phyloP scores from a whole-genome alignment of 2,797 vertebrate species.

The Melanotaenia parkinsoni region DNA sequence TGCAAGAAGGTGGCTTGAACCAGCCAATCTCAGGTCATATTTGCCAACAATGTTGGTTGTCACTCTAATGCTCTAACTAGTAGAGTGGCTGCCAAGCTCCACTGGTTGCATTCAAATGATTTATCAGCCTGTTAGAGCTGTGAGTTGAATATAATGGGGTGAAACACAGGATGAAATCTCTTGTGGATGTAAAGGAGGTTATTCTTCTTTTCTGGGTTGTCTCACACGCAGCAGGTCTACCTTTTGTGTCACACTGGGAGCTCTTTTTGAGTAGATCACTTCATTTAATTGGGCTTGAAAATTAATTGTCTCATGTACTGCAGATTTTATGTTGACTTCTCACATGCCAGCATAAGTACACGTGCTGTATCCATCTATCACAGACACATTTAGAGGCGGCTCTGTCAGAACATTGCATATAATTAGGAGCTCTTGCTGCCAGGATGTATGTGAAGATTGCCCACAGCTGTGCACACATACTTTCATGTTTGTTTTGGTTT shows the following conservation, averaged over 20 bases:
- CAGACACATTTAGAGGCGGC: neutral
- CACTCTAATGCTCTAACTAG: slow-evolving; percentile 23
- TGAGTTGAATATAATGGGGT: slow-evolving; percentile 59
- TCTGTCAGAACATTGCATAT: neutral
- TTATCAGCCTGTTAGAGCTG: slow-evolving; percentile 52
- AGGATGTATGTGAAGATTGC: neutral
- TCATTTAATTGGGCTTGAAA: slow-evolving; percentile 41
- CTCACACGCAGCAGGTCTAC: slow-evolving; percentile 26
- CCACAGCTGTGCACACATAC: neutral
- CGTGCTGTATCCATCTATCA: neutral
- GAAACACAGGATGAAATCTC: slow-evolving; percentile 57
- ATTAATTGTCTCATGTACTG: slow-evolving; percentile 21
- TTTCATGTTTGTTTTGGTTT: slow-evolving; percentile 15
- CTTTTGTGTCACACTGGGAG: slow-evolving; percentile 20
- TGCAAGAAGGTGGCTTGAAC: slow-evolving; percentile 32
- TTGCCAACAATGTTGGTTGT: slow-evolving; percentile 54
- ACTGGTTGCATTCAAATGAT: slow-evolving; percentile 52
- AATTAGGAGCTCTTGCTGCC: neutral
- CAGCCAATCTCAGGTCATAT: slow-evolving; percentile 43
- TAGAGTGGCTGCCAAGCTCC: slow-evolving; percentile 31
- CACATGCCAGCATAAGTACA: neutral
- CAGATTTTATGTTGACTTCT: neutral
- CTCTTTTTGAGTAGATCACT: slow-evolving; percentile 46
- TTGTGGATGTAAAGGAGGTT: slow-evolving; percentile 47
- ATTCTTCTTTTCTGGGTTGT: slow-evolving; percentile 29